These are phyloP conservation scores for Plutella xylostella DNA, from an alignment of 2,888 invertebrate genomes.

Conservation along the genomic window DNA sequence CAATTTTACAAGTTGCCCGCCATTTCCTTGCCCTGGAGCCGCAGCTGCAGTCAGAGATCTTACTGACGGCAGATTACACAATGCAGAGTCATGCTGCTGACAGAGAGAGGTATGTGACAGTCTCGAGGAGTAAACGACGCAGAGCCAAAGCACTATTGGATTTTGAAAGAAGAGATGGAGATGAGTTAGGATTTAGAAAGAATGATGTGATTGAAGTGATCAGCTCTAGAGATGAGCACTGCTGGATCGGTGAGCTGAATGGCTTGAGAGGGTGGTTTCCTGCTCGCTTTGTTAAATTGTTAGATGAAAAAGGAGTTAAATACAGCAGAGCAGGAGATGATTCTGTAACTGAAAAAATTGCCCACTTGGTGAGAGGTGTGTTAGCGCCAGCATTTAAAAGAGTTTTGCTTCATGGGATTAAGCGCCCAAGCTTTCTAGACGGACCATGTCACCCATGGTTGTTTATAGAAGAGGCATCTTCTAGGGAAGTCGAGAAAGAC, in stretches of 20 bases:
- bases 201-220: constrained; percentile 98
- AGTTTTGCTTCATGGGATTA: constrained; percentile 95
- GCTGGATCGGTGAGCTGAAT: constrained; percentile 98
- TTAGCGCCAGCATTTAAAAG: constrained; percentile 94
- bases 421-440: constrained; percentile 88
- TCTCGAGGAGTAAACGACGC: constrained; percentile 86
- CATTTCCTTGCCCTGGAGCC: constrained; percentile 96
- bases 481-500: constrained; percentile 96
- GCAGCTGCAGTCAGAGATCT: constrained; percentile 82
- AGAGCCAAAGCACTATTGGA: constrained; percentile 96
- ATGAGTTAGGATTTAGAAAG: constrained; percentile 97
- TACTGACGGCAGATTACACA: constrained; percentile 91
- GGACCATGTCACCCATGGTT: constrained; percentile 98
- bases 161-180: constrained; percentile 97
- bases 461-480: constrained; percentile 97
- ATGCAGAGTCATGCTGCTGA: constrained; percentile 96
- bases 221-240: constrained; percentile 97
- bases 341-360: constrained; percentile 95
- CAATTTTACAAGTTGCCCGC: constrained; percentile 89
- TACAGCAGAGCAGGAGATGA: constrained; percentile 97
- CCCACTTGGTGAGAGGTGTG: constrained; percentile 94
- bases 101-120: constrained; percentile 95
- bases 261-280: constrained; percentile 97
- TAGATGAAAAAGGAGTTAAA: constrained; percentile 85
- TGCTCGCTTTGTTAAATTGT: constrained; percentile 93